These are phyloP conservation scores for Sebastes trivittatus DNA, from an alignment of 2,797 vertebrate species.

Conservation along the genomic window DNA sequence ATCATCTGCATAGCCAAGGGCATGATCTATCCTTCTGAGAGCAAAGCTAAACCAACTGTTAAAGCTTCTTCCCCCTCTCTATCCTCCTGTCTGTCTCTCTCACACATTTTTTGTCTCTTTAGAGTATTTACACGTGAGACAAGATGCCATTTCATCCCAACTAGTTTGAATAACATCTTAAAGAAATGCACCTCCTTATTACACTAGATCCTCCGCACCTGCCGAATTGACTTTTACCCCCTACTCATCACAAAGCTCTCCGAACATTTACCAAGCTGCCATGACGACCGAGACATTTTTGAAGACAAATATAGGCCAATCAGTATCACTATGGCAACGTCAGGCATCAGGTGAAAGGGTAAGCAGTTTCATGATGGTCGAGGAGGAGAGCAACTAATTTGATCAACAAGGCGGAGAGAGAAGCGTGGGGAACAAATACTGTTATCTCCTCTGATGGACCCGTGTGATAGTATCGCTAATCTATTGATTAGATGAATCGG, in stretches of 20 bases:
- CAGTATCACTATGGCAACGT: conserved; percentile 76
- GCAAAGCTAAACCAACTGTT: conserved; percentile 69
- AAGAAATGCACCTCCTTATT: conserved; percentile 7
- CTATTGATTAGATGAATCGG: conserved; percentile 42
- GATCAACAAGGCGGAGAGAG: conserved; percentile 52
- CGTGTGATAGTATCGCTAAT: conserved; percentile 40
- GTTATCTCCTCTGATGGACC: conserved; percentile 39
- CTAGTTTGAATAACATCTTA: not conserved
- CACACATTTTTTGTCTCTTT: conserved; percentile 4
- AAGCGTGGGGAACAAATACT: conserved; percentile 27
- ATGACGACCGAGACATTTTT: conserved; percentile 43
- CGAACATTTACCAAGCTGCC: conserved; percentile 19
- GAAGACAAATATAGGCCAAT: conserved; percentile 70
- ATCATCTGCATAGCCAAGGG: conserved; percentile 77
- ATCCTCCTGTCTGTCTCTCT: conserved; percentile 24
- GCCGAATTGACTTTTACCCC: conserved; percentile 30
- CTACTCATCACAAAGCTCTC: conserved; percentile 39
- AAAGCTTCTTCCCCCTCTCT: conserved; percentile 45
- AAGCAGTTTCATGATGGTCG: conserved; percentile 50
- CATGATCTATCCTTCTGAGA: conserved; percentile 69
- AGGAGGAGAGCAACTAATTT: conserved; percentile 53
- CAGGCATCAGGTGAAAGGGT: conserved; percentile 75
- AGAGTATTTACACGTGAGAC: not conserved
- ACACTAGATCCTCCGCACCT: not conserved
- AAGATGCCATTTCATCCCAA: not conserved